Percentiles rank a stretch among this genome's conserved stretches.
These are phyloP conservation scores for Xenops minutus DNA, from an alignment of 2,797 vertebrate species.

Conservation along the genomic window DNA sequence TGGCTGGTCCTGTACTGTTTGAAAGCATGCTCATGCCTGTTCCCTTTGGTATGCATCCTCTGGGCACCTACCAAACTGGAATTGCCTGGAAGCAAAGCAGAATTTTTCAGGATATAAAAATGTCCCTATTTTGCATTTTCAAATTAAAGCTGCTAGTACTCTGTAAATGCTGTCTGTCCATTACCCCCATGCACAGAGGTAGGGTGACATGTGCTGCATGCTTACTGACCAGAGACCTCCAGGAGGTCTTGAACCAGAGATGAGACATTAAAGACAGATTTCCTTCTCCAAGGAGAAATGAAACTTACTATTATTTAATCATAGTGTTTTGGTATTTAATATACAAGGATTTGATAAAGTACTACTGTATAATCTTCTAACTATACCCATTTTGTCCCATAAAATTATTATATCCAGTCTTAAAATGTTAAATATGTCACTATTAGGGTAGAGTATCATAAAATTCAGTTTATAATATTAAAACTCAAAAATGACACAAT, in stretches of 20 bases:
- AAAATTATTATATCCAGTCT: constrained; percentile 75
- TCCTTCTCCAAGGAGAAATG: neutral
- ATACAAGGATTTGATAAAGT: constrained; percentile 75
- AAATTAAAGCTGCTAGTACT: neutral
- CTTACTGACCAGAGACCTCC: neutral
- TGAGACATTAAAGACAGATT: neutral
- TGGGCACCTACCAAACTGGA: neutral
- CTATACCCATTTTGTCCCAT: constrained; percentile 73
- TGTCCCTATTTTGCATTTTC: neutral
- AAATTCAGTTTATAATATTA: constrained; percentile 75
- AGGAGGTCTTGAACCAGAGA: neutral
- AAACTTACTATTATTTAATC: constrained; percentile 56
- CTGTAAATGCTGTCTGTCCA: neutral
- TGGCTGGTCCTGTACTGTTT: neutral
- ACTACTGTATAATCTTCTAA: constrained; percentile 67
- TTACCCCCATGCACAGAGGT: neutral
- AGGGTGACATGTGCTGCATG: neutral
- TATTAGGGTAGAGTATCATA: constrained; percentile 56
- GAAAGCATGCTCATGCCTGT: neutral
- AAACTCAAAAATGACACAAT: constrained; percentile 62
- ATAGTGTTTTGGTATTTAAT: constrained; percentile 70
- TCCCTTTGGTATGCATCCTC: neutral
- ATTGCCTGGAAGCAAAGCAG: neutral
- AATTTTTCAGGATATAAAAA: neutral
- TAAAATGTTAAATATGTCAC: constrained; percentile 77